Evolutionary conservation across 2,888 invertebrate genomes (phyloP).

Genomic region (Xylophagus ater): DNA sequence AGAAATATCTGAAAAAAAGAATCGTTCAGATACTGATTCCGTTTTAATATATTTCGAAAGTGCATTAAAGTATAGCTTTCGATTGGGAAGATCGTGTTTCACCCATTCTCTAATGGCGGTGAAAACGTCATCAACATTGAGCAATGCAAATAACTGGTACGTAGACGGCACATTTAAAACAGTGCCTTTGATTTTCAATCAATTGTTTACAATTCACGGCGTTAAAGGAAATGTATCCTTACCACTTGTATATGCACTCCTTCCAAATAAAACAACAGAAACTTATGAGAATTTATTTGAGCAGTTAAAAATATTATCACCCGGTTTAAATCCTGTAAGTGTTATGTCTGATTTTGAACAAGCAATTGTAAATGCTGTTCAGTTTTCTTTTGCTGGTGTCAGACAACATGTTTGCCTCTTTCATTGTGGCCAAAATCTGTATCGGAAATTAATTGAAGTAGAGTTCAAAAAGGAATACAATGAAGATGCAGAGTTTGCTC

Average conservation of each 20-base stretch:
- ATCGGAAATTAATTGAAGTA: conserved; percentile 2
- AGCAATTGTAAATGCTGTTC: no score
- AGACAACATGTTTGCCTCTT: background rate
- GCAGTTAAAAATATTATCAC: background rate
- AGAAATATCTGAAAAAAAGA: no score
- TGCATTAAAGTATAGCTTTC: no score
- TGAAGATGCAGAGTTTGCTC: no score
- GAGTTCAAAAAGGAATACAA: conserved; percentile 3
- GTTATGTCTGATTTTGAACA: no score
- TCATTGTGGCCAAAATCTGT: conserved; percentile 1
- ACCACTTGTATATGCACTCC: conserved; percentile 17
- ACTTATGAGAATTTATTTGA: conserved; percentile 4
- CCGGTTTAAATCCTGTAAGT: no score
- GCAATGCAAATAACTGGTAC: conserved; percentile 15
- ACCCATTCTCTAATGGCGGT: no score
- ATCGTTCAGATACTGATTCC: no score
- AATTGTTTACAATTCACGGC: conserved; percentile 19
- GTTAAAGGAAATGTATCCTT: conserved; percentile 11
- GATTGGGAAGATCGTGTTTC: no score
- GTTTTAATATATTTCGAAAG: no score
- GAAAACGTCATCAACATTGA: no score
- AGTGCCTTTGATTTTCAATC: conserved; percentile 18
- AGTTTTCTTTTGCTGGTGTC: no score
- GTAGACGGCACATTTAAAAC: conserved; percentile 19
- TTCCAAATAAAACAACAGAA: conserved; percentile 15